Evolutionary conservation across 1,140 invertebrate genomes (phyloP).

Genomic region (Papilio dardanus): DNA sequence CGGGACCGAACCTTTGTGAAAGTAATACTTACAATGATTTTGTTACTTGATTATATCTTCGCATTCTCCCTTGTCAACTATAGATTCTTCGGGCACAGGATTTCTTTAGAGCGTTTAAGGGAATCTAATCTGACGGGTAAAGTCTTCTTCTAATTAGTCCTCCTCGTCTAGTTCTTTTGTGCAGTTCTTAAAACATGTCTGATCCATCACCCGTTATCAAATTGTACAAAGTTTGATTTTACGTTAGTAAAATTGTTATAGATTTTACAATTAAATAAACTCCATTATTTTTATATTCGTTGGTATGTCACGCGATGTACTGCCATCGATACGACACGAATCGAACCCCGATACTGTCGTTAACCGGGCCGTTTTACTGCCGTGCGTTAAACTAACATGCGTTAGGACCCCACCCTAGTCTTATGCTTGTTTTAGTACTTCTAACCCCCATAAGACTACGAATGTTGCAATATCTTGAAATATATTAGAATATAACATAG

Average conservation of each 20-base stretch:
- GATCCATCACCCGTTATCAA: too few relatives aligned
- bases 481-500: background rate
- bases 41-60: background rate
- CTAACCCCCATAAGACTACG: slow-evolving; percentile 4
- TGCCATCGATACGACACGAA: background rate
- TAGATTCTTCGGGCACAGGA: too few relatives aligned
- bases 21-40: too few relatives aligned
- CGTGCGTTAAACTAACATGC: slow-evolving; percentile 55
- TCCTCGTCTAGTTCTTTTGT: too few relatives aligned
- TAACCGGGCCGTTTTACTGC: slow-evolving; percentile 55
- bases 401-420: slow-evolving; percentile 31
- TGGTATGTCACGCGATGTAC: slow-evolving; percentile 17
- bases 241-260: too few relatives aligned
- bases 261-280: slow-evolving; percentile 10
- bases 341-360: slow-evolving; percentile 47
- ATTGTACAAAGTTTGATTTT: too few relatives aligned
- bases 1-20: too few relatives aligned
- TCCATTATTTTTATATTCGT: background rate
- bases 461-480: background rate
- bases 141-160: too few relatives aligned
- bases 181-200: too few relatives aligned
- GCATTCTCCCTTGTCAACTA: too few relatives aligned
- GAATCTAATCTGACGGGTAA: too few relatives aligned
- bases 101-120: too few relatives aligned
- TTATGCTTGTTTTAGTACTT: slow-evolving; percentile 25